Evolutionary conservation across 2,797 vertebrate genomes (phyloP).

Genomic region (Acrossocheilus fasciatus): DNA sequence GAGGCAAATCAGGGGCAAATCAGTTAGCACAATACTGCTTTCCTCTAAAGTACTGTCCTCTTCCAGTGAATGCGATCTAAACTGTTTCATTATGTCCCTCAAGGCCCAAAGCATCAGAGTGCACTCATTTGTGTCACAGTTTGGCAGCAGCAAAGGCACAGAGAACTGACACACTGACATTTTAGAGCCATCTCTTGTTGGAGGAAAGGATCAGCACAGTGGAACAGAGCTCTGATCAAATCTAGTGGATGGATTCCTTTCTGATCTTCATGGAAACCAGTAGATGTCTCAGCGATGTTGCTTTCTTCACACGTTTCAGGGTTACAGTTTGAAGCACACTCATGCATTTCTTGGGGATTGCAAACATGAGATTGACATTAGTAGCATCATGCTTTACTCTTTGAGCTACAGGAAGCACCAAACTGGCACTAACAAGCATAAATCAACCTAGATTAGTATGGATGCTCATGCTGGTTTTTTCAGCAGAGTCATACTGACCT

Average conservation of each 20-base stretch:
- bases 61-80: conserved; percentile 46
- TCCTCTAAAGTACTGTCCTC: background rate
- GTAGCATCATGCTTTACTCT: too few relatives aligned
- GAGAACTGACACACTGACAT: conserved; percentile 83
- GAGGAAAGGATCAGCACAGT: conserved; percentile 75
- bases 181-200: conserved; percentile 76
- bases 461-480: background rate
- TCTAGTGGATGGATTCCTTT: conserved; percentile 67
- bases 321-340: background rate
- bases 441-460: background rate
- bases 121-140: conserved; percentile 32
- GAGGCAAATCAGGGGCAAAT: conserved; percentile 8
- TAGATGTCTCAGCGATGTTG: background rate
- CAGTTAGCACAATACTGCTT: background rate
- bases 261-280: background rate
- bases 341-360: too few relatives aligned
- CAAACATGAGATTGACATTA: too few relatives aligned
- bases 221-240: conserved; percentile 73
- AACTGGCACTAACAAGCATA: background rate
- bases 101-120: conserved; percentile 80
- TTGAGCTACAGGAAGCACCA: background rate
- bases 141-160: conserved; percentile 78
- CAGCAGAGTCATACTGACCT: background rate
- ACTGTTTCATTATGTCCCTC: conserved; percentile 75
- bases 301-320: background rate